Evolutionary conservation across 2,797 vertebrate species (phyloP).

Genomic region (Myripristis jacobus): DNA sequence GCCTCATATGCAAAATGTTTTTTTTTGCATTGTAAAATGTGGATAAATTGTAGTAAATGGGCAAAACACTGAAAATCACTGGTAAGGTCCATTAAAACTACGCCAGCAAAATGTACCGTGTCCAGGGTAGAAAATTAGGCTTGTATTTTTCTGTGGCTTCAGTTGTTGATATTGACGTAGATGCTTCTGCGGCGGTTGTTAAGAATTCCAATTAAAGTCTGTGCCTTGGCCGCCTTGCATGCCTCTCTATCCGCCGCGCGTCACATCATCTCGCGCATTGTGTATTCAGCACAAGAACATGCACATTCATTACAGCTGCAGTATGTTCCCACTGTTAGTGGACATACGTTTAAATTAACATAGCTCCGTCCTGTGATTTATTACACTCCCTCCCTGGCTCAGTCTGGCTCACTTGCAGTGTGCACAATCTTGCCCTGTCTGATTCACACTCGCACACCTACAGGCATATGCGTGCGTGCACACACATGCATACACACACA

Average conservation of each 20-base stretch:
- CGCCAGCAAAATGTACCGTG: too few relatives aligned
- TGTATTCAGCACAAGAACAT: constrained; percentile 51
- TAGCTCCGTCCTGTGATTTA: constrained; percentile 46
- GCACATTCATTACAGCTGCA: constrained; percentile 40
- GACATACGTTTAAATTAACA: constrained; percentile 55
- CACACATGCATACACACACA: neutral
- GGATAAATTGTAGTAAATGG: too few relatives aligned
- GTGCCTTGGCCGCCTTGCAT: neutral
- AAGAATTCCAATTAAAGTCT: neutral
- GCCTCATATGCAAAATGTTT: too few relatives aligned
- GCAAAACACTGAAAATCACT: too few relatives aligned
- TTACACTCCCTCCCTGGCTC: constrained; percentile 31
- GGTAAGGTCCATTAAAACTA: too few relatives aligned
- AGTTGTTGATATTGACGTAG: neutral
- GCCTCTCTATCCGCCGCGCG: constrained; percentile 11
- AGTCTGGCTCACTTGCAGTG: constrained; percentile 25
- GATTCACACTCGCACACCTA: constrained; percentile 1
- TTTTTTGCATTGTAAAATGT: too few relatives aligned
- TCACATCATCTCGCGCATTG: constrained; percentile 10
- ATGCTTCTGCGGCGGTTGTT: neutral
- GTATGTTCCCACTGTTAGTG: constrained; percentile 28
- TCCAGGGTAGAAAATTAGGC: too few relatives aligned
- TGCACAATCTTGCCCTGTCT: constrained; percentile 1
- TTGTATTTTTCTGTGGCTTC: too few relatives aligned
- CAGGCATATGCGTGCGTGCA: neutral